Conservation (phyloP, 2,888 invertebrate genomes). For the Synanthedon myopaeformis region DNA sequence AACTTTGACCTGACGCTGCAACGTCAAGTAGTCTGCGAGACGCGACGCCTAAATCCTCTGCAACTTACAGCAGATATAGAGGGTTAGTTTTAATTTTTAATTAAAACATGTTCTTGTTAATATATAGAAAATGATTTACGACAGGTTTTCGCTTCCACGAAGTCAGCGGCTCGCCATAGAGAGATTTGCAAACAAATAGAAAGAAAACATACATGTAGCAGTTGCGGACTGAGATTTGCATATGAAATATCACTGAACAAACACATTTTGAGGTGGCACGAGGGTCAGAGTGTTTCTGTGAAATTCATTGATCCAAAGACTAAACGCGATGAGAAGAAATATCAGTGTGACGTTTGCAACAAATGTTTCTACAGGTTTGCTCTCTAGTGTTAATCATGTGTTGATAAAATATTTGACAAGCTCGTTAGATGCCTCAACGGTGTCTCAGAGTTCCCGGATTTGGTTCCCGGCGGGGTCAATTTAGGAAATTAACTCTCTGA, state of each 20-base stretch:
- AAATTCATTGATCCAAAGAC: conserved; percentile 39
- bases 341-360: conserved; percentile 73
- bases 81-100: neutral
- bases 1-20: too few species aligned
- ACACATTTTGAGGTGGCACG: conserved; percentile 51
- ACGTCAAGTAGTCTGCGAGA: too few species aligned
- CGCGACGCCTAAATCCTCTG: too few species aligned
- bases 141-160: conserved; percentile 56
- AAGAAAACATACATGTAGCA: conserved; percentile 41
- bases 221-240: conserved; percentile 52
- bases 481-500: too few species aligned
- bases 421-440: too few species aligned
- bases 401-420: too few species aligned
- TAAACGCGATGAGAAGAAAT: conserved; percentile 36
- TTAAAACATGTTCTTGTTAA: neutral
- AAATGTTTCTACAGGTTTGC: conserved; percentile 69
- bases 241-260: conserved; percentile 61
- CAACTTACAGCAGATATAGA: too few species aligned
- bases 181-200: conserved; percentile 41
- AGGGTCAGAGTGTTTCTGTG: conserved; percentile 53
- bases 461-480: too few species aligned
- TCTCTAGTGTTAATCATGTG: too few species aligned
- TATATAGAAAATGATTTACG: neutral
- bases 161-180: conserved; percentile 62
- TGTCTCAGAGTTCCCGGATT: too few species aligned